Percentiles rank a stretch among this genome's conserved stretches.
Conservation (phyloP, 2,888 invertebrate genomes). For the Entomobrya proxima region DNA sequence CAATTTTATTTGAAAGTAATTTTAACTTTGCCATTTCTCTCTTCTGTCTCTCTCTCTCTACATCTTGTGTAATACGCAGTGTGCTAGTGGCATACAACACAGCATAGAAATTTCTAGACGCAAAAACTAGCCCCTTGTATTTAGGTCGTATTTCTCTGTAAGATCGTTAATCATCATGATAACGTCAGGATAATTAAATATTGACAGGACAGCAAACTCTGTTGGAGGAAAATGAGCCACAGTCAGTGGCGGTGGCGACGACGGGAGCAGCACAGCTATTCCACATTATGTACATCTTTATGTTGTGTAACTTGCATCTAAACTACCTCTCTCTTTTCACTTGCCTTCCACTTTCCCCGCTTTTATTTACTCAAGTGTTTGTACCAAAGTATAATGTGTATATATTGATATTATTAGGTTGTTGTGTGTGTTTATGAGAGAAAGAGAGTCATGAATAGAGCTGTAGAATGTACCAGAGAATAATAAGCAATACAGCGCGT, state of each 20-base stretch:
- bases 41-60: background rate
- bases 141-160: conserved; percentile 40
- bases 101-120: no score
- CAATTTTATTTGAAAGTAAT: conserved; percentile 1
- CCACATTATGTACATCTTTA: background rate
- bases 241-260: no score
- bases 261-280: background rate
- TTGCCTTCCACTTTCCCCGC: background rate
- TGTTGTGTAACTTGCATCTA: background rate
- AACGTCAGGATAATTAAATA: conserved; percentile 59
- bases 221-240: background rate
- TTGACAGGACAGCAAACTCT: conserved; percentile 42
- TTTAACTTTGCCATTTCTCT: conserved; percentile 24
- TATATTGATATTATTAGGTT: background rate
- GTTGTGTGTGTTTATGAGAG: background rate
- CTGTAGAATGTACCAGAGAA: background rate
- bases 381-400: background rate
- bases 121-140: no score
- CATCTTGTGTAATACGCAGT: background rate
- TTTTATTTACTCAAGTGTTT: conserved; percentile 31
- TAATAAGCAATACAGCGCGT: background rate
- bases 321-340: background rate
- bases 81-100: no score
- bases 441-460: background rate
- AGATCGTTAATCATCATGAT: conserved; percentile 61